phyloP scores from a whole-genome alignment of 2,797 vertebrate species.

The Australoheros facetus region DNA sequence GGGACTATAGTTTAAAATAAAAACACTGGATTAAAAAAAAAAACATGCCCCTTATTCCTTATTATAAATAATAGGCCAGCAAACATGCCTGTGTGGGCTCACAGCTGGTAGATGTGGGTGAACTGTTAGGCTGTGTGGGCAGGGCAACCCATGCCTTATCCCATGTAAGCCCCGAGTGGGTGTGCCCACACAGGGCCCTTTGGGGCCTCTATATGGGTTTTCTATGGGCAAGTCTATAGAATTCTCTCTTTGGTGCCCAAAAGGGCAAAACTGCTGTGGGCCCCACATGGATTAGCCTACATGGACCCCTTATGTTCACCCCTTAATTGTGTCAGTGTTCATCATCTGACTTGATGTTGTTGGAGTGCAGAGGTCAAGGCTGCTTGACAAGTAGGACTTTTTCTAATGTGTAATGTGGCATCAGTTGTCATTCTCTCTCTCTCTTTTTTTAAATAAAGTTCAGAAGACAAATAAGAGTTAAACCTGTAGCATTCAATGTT shows the following conservation, averaged over 20 bases:
- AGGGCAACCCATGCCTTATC: neutral
- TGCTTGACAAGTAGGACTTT: neutral
- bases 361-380: neutral
- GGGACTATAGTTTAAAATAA: constrained; percentile 3
- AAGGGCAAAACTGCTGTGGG: neutral
- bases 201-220: neutral
- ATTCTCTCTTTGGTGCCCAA: neutral
- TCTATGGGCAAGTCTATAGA: neutral
- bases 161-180: no score
- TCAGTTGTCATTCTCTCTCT: neutral
- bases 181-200: neutral
- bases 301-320: neutral
- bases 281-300: no score
- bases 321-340: neutral
- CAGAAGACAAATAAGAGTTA: neutral
- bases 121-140: neutral
- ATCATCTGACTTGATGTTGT: neutral
- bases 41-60: neutral
- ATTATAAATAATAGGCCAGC: neutral
- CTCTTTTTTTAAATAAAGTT: neutral
- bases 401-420: neutral
- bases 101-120: neutral
- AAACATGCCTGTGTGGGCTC: neutral
- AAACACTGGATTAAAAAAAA: neutral
- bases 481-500: neutral